Conservation (phyloP, 2,113 vertebrate species). For the Corythaixoides concolor region DNA sequence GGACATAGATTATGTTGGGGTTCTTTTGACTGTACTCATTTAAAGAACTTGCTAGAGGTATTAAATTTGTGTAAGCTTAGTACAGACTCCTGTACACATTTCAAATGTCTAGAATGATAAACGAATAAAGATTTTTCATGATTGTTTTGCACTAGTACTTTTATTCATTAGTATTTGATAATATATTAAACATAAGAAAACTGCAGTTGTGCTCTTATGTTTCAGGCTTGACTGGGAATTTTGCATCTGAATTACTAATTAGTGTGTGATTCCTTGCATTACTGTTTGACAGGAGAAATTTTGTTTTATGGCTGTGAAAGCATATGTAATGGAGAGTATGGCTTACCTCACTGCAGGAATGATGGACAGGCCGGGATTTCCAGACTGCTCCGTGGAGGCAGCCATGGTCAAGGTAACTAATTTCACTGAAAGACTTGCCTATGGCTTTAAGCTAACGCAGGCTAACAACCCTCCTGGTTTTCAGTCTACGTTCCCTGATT, state of each 20-base stretch:
- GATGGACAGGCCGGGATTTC: conserved; percentile 90
- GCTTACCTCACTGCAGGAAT: conserved; percentile 96
- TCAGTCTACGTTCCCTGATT: rapidly evolving
- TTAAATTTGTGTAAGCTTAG: background rate
- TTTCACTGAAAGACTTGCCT: background rate
- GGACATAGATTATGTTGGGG: background rate
- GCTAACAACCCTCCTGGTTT: background rate
- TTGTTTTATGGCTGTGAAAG: conserved; percentile 87
- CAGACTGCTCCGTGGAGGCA: conserved; percentile 93
- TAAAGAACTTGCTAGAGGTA: background rate
- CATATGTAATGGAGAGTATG: conserved; percentile 97
- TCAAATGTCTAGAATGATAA: background rate
- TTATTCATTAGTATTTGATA: background rate
- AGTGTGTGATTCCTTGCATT: background rate
- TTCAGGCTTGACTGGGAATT: background rate
- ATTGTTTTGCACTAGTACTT: background rate
- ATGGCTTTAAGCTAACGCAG: background rate
- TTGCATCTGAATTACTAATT: background rate
- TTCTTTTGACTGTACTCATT: background rate
- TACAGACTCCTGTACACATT: background rate
- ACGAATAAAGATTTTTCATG: background rate
- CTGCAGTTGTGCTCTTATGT: background rate
- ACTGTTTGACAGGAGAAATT: conserved; percentile 87
- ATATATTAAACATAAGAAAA: background rate
- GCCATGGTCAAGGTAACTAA: conserved; percentile 92